A percentile compares a stretch with the other conserved stretches of the same genome.
Evolutionary conservation across 2,888 invertebrate species (phyloP).

Genomic region (Dichetophora obliterata): DNA sequence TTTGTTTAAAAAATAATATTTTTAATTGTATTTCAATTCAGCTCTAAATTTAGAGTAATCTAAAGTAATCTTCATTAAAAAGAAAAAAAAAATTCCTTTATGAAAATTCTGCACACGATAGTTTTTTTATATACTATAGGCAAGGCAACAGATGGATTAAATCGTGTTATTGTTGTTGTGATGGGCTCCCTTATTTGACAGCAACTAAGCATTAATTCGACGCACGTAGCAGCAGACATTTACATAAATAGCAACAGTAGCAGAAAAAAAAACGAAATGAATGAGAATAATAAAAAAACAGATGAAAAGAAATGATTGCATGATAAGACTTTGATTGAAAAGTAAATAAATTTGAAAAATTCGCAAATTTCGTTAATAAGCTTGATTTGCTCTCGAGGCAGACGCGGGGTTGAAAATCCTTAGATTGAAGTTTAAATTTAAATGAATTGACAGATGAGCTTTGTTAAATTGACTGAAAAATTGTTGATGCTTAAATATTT

Average conservation of each 20-base stretch:
- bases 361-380: background rate
- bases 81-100: background rate
- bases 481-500: too few species aligned
- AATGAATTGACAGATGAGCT: too few species aligned
- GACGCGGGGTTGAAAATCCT: background rate
- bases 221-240: constrained; percentile 4
- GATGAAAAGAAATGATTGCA: background rate
- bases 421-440: too few species aligned
- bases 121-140: background rate
- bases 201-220: constrained; percentile 26
- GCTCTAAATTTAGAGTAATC: too few species aligned
- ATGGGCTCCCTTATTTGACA: background rate
- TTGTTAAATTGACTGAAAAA: too few species aligned
- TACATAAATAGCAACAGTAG: background rate
- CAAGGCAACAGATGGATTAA: background rate
- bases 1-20: too few species aligned
- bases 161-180: background rate
- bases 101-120: constrained; percentile 28
- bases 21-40: too few species aligned
- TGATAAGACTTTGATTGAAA: constrained; percentile 3
- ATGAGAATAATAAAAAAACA: background rate
- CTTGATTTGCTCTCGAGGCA: background rate
- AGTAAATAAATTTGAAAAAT: background rate
- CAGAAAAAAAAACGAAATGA: background rate
- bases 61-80: background rate